phyloP scores from a whole-genome alignment of 37 sponge, comb jelly and placozoan genomes.

The Aplysina aerophoba region DNA sequence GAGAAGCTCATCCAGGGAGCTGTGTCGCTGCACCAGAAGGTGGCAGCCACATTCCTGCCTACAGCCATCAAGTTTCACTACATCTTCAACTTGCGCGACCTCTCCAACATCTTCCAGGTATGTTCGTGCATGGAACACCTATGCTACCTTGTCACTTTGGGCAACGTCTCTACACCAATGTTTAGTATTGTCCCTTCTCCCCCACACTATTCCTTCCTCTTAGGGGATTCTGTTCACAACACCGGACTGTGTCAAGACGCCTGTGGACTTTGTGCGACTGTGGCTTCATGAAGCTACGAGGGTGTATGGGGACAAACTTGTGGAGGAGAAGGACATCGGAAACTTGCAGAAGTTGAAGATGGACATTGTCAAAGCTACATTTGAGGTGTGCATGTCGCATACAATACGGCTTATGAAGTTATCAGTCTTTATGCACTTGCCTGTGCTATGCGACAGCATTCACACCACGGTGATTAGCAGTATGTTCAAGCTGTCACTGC shows the following conservation, averaged over 20 bases:
- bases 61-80: conserved; percentile 99
- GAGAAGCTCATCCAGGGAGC: conserved; percentile 88
- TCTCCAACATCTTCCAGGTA: conserved; percentile 96
- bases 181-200: background rate
- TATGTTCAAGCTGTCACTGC: too few species aligned
- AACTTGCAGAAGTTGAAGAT: conserved; percentile 72
- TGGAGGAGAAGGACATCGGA: conserved; percentile 90
- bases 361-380: conserved; percentile 73
- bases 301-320: conserved; percentile 95
- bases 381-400: conserved; percentile 63
- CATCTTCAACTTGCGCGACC: conserved; percentile 97
- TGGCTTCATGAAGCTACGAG: conserved; percentile 97
- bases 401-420: too few species aligned
- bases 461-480: too few species aligned
- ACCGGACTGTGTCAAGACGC: conserved; percentile 77
- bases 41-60: conserved; percentile 83
- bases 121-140: too few species aligned
- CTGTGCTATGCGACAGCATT: too few species aligned
- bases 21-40: conserved; percentile 82
- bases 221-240: conserved; percentile 87
- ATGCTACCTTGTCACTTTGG: too few species aligned
- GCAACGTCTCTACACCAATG: background rate
- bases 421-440: too few species aligned
- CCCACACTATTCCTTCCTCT: background rate
- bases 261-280: conserved; percentile 88